phyloP scores from a whole-genome alignment of 1,140 invertebrate genomes.

The Temnothorax curvispinosus region DNA sequence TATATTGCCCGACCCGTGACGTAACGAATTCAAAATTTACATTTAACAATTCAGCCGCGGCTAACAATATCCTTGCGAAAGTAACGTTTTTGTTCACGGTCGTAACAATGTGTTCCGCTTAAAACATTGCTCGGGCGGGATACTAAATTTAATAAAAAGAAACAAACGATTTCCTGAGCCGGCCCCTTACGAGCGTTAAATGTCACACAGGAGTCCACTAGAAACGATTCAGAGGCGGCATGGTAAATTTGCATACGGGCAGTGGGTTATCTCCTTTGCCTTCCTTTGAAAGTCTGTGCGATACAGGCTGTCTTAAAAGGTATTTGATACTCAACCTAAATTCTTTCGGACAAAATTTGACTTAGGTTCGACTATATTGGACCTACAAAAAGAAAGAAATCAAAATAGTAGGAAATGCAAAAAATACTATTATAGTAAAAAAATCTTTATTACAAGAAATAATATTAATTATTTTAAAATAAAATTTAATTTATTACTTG shows the following conservation, averaged over 20 bases:
- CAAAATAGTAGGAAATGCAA: neutral
- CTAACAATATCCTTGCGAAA: constrained; percentile 46
- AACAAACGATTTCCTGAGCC: constrained; percentile 57
- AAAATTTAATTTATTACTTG: neutral
- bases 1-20: neutral
- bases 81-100: constrained; percentile 13
- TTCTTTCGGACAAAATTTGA: neutral
- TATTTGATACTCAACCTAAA: neutral
- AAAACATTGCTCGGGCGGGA: constrained; percentile 41
- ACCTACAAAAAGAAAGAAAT: neutral
- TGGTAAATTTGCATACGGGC: constrained; percentile 72
- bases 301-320: constrained; percentile 45
- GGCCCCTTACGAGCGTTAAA: constrained; percentile 60
- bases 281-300: neutral
- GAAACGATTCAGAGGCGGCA: constrained; percentile 52
- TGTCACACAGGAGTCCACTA: constrained; percentile 73
- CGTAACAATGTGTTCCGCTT: constrained; percentile 47
- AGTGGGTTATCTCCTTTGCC: constrained; percentile 70
- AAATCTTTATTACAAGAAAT: neutral
- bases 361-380: neutral
- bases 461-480: constrained; percentile 19
- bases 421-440: neutral
- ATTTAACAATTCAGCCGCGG: constrained; percentile 27
- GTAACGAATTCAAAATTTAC: constrained; percentile 45
- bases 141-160: constrained; percentile 61